Percentiles rank a stretch among this genome's conserved stretches.
phyloP scores from a whole-genome alignment of 2,113 vertebrate species.

The Puma concolor region DNA sequence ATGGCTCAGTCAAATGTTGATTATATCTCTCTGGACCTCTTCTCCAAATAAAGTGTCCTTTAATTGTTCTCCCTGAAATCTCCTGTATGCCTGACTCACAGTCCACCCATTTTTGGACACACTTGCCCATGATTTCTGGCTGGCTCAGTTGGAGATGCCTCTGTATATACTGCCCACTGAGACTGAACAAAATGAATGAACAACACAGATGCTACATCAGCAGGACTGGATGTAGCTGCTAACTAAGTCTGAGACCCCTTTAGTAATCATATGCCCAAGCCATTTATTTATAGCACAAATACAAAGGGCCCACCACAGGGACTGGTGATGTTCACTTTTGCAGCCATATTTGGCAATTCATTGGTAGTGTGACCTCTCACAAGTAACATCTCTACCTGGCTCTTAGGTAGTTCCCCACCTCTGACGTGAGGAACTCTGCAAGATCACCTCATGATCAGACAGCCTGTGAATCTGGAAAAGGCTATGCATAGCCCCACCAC shows the following conservation, averaged over 20 bases:
- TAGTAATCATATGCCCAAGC: conserved; percentile 64
- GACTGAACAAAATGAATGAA: conserved; percentile 65
- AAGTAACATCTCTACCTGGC: background rate
- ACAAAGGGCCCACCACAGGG: conserved; percentile 35
- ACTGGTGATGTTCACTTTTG: background rate
- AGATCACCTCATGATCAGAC: background rate
- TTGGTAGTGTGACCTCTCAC: background rate
- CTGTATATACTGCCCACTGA: conserved; percentile 70
- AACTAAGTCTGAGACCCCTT: conserved; percentile 76
- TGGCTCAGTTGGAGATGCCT: conserved; percentile 24
- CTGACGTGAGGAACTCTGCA: background rate
- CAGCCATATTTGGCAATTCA: background rate
- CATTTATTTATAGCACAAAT: conserved; percentile 77
- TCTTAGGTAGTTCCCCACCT: background rate
- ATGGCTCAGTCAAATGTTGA: background rate
- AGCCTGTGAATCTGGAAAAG: background rate
- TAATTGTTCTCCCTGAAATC: background rate
- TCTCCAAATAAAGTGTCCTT: background rate
- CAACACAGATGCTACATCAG: conserved; percentile 80
- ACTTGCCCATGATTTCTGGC: conserved; percentile 19
- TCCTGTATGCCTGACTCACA: background rate
- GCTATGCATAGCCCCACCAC: background rate
- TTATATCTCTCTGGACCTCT: background rate
- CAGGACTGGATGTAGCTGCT: conserved; percentile 78
- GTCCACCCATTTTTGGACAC: background rate